Evolutionary conservation across 23 tunicate species (phyloP).

Genomic region (Trididemnum clinides): DNA sequence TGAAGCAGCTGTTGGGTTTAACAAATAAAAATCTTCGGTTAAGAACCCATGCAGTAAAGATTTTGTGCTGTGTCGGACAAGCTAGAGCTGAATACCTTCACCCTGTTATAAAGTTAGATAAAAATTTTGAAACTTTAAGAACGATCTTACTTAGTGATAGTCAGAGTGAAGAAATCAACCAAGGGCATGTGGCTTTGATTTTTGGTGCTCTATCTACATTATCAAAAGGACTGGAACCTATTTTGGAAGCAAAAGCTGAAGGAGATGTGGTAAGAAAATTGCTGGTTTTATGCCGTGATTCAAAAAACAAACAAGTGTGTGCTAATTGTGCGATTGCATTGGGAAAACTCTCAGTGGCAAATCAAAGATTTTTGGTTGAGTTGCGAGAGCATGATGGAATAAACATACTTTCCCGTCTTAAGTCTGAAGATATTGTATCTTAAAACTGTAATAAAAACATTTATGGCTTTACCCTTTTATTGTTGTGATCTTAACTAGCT

Average conservation of each 20-base stretch:
- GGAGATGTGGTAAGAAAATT: slow-evolving; percentile 64
- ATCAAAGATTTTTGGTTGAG: slow-evolving; percentile 49
- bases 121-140: slow-evolving; percentile 42
- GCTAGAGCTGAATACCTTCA: slow-evolving; percentile 11
- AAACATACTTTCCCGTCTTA: slow-evolving; percentile 71
- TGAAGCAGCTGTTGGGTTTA: neutral
- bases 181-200: slow-evolving; percentile 69
- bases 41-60: slow-evolving; percentile 50
- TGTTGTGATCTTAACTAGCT: neutral
- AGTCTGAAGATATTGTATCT: neutral
- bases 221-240: neutral
- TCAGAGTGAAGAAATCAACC: slow-evolving; percentile 50
- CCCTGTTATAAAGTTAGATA: slow-evolving; percentile 42
- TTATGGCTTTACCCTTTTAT: neutral
- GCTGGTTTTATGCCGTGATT: slow-evolving; percentile 68
- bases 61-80: slow-evolving; percentile 66
- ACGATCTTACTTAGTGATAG: slow-evolving; percentile 3
- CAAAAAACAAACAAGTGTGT: slow-evolving; percentile 42
- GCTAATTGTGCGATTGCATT: slow-evolving; percentile 70
- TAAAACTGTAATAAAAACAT: neutral
- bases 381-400: slow-evolving; percentile 77
- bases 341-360: slow-evolving; percentile 64
- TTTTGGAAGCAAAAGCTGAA: slow-evolving; percentile 5
- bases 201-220: slow-evolving; percentile 51
- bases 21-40: slow-evolving; percentile 15